Evolutionary conservation across 2,113 vertebrate species (phyloP), one percentile per base, ranked within the genome.

Genomic region (Tetrao urogallus): DNA sequence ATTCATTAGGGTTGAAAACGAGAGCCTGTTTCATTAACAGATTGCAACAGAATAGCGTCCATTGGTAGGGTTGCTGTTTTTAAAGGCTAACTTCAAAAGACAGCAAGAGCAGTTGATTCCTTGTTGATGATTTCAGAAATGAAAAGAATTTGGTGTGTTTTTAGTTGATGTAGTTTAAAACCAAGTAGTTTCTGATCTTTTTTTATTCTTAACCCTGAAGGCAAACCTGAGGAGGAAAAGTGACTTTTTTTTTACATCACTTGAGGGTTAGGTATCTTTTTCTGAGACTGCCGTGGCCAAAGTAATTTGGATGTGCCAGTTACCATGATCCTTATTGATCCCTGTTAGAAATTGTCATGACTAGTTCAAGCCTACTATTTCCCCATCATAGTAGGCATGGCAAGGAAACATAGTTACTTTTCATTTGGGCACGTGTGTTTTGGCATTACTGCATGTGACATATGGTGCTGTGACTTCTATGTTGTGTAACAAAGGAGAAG

Each of bases 331-430:
- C 19, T 10, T 56, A 18, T 21, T 87, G 58, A 18, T 58, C 24
- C 28, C 34, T 56, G 43, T 24, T 40, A 28, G 52, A 43, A 13
- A 88, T 73, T 90, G 47, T 86, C 2, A 2, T 8, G 15, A 11
- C 17, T 79, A 25, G 21, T 60, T 92, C 57, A 65, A 18, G 30
- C 75, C 32, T 50, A 14, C 10, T 74, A 10, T 34, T 89, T 67
- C 25, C 36, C 1, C 3, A 24, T 34, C 15, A 10, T 0, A 69
- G 54, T 8, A 73, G 40, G 11, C 8, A 0, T 57, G n/a, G 70
- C 14, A 45, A 52, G 42, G 60, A 83, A 71, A 14, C 8, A 2
- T 0, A 28, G 25, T 7, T 3, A 40, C 8, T 61, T 67, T 18
- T 52, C 5, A 82, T 89, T 60, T 40, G 32, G 14, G 8, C 34